Conservation (phyloP, 2,797 vertebrate genomes). For the Phoxinus dragarum region DNA sequence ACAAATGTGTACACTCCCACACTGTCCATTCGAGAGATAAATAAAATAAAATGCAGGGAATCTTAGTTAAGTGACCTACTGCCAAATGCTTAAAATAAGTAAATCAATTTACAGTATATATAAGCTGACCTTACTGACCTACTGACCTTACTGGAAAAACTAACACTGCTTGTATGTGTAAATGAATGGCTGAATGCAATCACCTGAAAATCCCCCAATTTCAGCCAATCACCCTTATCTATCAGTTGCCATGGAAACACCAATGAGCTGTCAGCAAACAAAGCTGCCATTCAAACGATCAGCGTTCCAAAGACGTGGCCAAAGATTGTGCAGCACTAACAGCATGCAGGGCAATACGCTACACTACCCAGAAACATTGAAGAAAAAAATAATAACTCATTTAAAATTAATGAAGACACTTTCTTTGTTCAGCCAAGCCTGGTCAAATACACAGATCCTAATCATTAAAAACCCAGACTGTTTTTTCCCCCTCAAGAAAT, state of each 20-base stretch:
- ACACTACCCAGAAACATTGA: background rate
- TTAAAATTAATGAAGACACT: background rate
- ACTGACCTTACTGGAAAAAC: background rate
- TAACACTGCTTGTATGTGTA: background rate
- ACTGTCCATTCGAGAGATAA: background rate
- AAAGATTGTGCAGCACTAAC: constrained; percentile 5
- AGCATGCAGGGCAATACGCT: background rate
- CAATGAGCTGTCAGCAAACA: constrained; percentile 55
- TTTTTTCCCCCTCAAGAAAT: background rate
- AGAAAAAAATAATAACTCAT: no score
- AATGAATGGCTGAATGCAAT: constrained; percentile 27
- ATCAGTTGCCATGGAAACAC: constrained; percentile 46
- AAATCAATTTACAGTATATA: background rate
- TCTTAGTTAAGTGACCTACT: background rate
- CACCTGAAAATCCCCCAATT: constrained; percentile 15
- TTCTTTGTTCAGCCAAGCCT: constrained; percentile 1
- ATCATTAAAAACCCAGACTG: constrained; percentile 6
- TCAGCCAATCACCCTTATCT: constrained; percentile 46
- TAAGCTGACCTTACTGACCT: no score
- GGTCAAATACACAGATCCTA: background rate
- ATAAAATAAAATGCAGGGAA: background rate
- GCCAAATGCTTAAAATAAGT: background rate
- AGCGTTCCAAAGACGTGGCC: constrained; percentile 30
- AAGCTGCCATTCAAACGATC: constrained; percentile 40
- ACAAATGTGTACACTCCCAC: background rate